Evolutionary conservation across 2,888 invertebrate genomes (phyloP).

Genomic region (Leucophenga maculata): DNA sequence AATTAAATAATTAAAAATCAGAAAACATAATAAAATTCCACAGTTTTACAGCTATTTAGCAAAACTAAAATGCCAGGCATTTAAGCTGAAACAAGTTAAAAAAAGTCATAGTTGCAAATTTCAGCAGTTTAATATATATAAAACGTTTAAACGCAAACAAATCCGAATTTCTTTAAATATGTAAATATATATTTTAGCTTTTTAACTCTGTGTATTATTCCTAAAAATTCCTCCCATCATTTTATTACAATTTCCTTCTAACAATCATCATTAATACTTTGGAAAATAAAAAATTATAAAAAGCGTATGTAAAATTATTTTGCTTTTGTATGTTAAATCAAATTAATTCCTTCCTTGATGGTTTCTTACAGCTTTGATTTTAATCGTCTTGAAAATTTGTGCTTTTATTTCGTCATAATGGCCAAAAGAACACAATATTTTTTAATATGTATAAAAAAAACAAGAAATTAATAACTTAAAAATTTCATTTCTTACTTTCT

Average conservation of each 20-base stretch:
- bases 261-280: slow-evolving; percentile 24
- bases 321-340: slow-evolving; percentile 33
- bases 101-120: no score
- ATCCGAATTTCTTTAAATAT: slow-evolving; percentile 39
- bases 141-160: slow-evolving; percentile 44
- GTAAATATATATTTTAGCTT: slow-evolving; percentile 34
- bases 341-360: slow-evolving; percentile 38
- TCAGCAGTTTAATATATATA: no score
- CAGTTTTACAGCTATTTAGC: no score
- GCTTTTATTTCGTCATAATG: slow-evolving; percentile 20
- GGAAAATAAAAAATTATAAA: slow-evolving; percentile 10
- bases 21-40: no score
- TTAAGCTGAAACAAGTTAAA: no score
- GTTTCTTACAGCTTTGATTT: slow-evolving; percentile 33
- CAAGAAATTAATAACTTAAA: slow-evolving; percentile 5
- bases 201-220: no score
- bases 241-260: slow-evolving; percentile 12
- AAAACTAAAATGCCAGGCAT: no score
- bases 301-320: slow-evolving; percentile 24
- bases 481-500: slow-evolving; percentile 26
- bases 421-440: slow-evolving; percentile 30
- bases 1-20: no score
- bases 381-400: slow-evolving; percentile 6
- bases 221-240: no score
- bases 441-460: slow-evolving; percentile 36